phyloP scores from a whole-genome alignment of 2,113 vertebrate genomes.

The Ornithorhynchus anatinus region DNA sequence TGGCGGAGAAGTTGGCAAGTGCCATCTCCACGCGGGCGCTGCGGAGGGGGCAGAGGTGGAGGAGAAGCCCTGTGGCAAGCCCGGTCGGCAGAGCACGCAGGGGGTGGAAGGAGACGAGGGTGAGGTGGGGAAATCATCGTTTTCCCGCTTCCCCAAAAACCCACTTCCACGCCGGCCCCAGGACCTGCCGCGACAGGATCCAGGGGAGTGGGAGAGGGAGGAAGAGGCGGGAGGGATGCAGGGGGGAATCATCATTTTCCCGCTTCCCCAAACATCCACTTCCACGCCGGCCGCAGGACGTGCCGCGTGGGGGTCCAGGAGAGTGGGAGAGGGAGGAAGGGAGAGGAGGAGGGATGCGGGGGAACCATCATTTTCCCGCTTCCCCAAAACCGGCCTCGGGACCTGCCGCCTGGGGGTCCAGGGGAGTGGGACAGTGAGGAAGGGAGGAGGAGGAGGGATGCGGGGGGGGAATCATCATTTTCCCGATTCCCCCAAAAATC shows the following conservation, averaged over 20 bases:
- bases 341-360: neutral
- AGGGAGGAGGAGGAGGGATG: too few relatives aligned
- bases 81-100: neutral
- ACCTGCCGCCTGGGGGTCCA: too few relatives aligned
- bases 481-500: neutral
- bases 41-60: too few relatives aligned
- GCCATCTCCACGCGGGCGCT: too few relatives aligned
- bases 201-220: neutral
- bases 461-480: too few relatives aligned
- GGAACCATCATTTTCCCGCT: neutral
- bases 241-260: too few relatives aligned
- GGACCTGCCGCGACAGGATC: neutral
- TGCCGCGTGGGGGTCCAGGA: too few relatives aligned
- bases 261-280: neutral
- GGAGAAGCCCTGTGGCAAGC: neutral
- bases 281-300: too few relatives aligned
- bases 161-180: neutral
- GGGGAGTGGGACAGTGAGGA: too few relatives aligned
- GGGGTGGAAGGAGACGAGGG: neutral
- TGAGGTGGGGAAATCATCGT: too few relatives aligned
- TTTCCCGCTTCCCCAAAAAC: neutral
- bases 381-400: neutral
- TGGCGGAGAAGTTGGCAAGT: too few relatives aligned
- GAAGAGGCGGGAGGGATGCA: neutral
- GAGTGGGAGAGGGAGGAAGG: accelerated